Conservation (phyloP, 2,888 invertebrate genomes). For the Pollenia griseotomentosa region DNA sequence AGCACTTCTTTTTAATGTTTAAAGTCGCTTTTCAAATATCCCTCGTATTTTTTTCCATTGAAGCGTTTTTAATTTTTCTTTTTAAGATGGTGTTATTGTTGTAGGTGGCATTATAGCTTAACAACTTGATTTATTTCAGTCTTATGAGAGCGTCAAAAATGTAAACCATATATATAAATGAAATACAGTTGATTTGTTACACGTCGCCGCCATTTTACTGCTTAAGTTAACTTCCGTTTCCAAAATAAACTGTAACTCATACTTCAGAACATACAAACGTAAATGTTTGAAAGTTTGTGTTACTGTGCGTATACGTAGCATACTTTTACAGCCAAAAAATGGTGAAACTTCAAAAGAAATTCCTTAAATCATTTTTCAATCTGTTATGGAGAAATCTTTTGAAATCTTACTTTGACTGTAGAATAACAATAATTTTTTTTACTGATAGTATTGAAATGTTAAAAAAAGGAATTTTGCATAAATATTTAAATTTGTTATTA, state of each 20-base stretch:
- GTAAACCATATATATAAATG: slow-evolving; percentile 30
- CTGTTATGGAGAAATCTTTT: slow-evolving; percentile 8
- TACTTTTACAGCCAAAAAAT: slow-evolving; percentile 11
- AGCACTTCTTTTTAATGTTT: no score
- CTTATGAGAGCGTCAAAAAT: slow-evolving; percentile 35
- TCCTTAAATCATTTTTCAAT: slow-evolving; percentile 52
- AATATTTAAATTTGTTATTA: slow-evolving; percentile 1
- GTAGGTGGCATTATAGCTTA: slow-evolving; percentile 56
- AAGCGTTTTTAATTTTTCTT: slow-evolving; percentile 25
- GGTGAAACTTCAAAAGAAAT: slow-evolving; percentile 29
- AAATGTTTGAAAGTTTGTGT: not conserved
- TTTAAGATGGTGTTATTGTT: slow-evolving; percentile 22
- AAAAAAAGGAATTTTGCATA: not conserved
- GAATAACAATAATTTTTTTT: slow-evolving; percentile 11
- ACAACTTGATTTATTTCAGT: slow-evolving; percentile 69
- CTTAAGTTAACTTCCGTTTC: slow-evolving; percentile 54
- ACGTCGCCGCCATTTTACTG: slow-evolving; percentile 54
- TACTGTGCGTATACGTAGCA: slow-evolving; percentile 47
- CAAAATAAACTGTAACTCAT: slow-evolving; percentile 25
- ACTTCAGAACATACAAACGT: not conserved
- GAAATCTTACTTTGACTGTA: not conserved
- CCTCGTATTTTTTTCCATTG: slow-evolving; percentile 22
- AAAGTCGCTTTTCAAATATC: not conserved
- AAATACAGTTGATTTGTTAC: slow-evolving; percentile 61
- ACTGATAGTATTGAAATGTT: not conserved